A percentile compares a stretch with the other conserved stretches of the same genome.
Evolutionary conservation across 2,797 vertebrate species (phyloP).

Genomic region (Ctenopoma kingsleyae): DNA sequence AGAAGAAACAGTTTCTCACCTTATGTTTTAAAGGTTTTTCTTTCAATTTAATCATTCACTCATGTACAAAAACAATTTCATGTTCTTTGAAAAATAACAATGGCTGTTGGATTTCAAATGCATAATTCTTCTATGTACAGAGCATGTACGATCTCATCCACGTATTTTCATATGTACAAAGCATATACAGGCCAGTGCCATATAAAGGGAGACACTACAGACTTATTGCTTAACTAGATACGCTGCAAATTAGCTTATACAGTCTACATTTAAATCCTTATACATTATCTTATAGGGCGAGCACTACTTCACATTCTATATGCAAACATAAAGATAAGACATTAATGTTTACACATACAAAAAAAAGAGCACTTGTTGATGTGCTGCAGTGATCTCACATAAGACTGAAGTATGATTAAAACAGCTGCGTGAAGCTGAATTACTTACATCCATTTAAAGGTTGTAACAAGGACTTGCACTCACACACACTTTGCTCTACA

Average conservation of each 20-base stretch:
- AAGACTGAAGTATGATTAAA: slow-evolving; percentile 63
- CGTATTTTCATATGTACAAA: slow-evolving; percentile 82
- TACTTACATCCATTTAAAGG: slow-evolving; percentile 50
- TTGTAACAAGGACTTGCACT: slow-evolving; percentile 49
- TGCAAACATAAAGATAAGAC: slow-evolving; percentile 69
- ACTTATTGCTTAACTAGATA: slow-evolving; percentile 90
- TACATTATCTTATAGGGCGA: slow-evolving; percentile 74
- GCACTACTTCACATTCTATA: slow-evolving; percentile 77
- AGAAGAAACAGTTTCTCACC: slow-evolving; percentile 11
- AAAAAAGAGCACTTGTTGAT: slow-evolving; percentile 41
- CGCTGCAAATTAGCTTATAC: slow-evolving; percentile 77
- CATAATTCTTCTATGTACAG: slow-evolving; percentile 82
- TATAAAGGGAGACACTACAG: slow-evolving; percentile 86
- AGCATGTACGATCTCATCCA: slow-evolving; percentile 70
- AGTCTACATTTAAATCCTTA: slow-evolving; percentile 72
- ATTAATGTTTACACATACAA: slow-evolving; percentile 52
- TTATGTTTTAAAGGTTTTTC: slow-evolving; percentile 54
- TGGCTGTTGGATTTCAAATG: slow-evolving; percentile 84
- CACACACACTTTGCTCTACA: slow-evolving; percentile 50
- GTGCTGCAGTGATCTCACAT: slow-evolving; percentile 32
- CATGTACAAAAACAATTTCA: slow-evolving; percentile 85
- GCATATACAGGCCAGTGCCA: slow-evolving; percentile 82
- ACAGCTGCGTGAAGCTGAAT: slow-evolving; percentile 56
- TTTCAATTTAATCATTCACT: slow-evolving; percentile 78
- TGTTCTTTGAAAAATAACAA: slow-evolving; percentile 88